Evolutionary conservation across 2,888 invertebrate species (phyloP).

Genomic region (Morpho achilles): DNA sequence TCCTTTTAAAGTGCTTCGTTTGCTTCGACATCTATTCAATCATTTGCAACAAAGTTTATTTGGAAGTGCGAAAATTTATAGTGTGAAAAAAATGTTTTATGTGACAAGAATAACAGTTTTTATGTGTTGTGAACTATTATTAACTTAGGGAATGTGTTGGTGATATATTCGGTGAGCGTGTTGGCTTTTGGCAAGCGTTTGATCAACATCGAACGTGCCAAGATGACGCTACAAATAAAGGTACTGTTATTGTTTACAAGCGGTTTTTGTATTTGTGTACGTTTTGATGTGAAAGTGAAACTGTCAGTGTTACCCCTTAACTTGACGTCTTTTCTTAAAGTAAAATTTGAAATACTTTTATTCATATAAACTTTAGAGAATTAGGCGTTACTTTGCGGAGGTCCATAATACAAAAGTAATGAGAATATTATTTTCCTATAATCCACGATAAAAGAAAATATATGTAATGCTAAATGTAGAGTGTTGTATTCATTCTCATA

Average conservation of each 20-base stretch:
- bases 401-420: too few relatives aligned
- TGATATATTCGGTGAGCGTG: constrained; percentile 35
- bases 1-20: neutral
- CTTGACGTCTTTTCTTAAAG: too few relatives aligned
- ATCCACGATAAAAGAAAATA: too few relatives aligned
- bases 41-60: neutral
- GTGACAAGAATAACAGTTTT: constrained; percentile 30
- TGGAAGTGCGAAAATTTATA: neutral
- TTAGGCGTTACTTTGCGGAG: too few relatives aligned
- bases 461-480: too few relatives aligned
- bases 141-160: constrained; percentile 41
- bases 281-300: neutral
- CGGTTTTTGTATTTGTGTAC: neutral
- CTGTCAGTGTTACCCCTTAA: too few relatives aligned
- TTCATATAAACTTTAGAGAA: too few relatives aligned
- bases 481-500: too few relatives aligned
- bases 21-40: neutral
- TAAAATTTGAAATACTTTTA: too few relatives aligned
- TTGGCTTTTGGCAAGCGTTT: constrained; percentile 45
- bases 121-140: constrained; percentile 16
- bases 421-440: too few relatives aligned
- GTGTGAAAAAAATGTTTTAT: neutral
- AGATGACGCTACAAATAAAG: constrained; percentile 46
- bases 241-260: constrained; percentile 39
- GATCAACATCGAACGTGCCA: constrained; percentile 46